Evolutionary conservation across 1,140 invertebrate species (phyloP), one percentile per base, ranked within the genome.

Genomic region (Monochamus saltuarius): DNA sequence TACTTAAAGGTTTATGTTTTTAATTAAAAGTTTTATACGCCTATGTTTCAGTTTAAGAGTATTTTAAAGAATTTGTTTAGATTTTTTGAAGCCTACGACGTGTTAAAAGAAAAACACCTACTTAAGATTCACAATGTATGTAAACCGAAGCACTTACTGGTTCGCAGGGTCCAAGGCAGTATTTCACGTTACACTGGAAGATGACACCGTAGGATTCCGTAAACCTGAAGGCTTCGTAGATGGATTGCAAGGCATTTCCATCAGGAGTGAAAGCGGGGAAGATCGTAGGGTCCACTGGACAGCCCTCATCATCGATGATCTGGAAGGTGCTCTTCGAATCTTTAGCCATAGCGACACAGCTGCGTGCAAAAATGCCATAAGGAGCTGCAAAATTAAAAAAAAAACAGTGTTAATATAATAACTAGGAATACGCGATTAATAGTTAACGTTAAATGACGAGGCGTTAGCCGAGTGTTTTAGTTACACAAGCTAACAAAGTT

Each of bases 131-230:
- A n/a, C n/a, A n/a, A n/a, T n/a, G n/a, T n/a, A 43, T 2, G 13
- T 17, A 55, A 16, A 14, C 7, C 51, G 47, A 4, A 4, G 7
- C 29, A 81, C 85, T 85, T 82, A 94, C 91, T 69, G 94, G 91
- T 78, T 96, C 92, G 73, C 94, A 97, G 56, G 91, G 92, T 76
- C 94, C 94, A 46, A 97, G 82, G 78, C 94, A 97, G 77, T 97
- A 97, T 75, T 96, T 96, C 59, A 97, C 94, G 74, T 97, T 97
- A 77, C 94, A 97, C 74, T 97, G 94, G 86, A 97, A 97, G 74
- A 97, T 97, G 42, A 97, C 94, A 13, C 94, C 94, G 65, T 96
- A 97, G 16, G 93, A 96, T 75, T 97, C 94, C 0, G 94, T 97
- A 73, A 97, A 96, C 68, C 94, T 84, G 82, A 97, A 97, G 1